Percentiles rank a stretch among this genome's conserved stretches.
phyloP scores from a whole-genome alignment of 2,888 invertebrate species.

The Chalcosyrphus nemorum region DNA sequence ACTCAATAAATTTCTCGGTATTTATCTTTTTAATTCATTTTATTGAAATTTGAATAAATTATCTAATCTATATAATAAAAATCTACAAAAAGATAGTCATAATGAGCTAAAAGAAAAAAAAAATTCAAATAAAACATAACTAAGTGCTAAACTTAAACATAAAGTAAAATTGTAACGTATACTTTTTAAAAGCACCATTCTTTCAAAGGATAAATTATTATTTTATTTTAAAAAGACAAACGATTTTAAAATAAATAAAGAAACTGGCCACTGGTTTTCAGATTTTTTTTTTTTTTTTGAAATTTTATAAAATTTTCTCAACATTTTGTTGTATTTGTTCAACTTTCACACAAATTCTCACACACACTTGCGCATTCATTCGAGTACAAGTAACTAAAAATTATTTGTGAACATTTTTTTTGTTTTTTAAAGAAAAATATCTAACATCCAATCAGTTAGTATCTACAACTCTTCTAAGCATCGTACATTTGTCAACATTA shows the following conservation, averaged over 20 bases:
- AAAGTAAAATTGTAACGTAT: constrained; percentile 76
- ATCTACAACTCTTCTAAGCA: constrained; percentile 93
- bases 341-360: constrained; percentile 39
- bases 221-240: constrained; percentile 23
- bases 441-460: constrained; percentile 6
- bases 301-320: constrained; percentile 35
- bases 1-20: too few species aligned
- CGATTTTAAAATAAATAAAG: constrained; percentile 33
- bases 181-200: constrained; percentile 79
- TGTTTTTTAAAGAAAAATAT: constrained; percentile 27
- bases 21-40: constrained; percentile 34
- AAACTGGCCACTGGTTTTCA: constrained; percentile 72
- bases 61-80: constrained; percentile 65
- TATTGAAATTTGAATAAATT: constrained; percentile 66
- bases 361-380: constrained; percentile 23
- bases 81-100: constrained; percentile 49
- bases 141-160: background rate
- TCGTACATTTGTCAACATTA: constrained; percentile 94
- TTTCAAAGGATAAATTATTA: constrained; percentile 66
- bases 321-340: background rate
- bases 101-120: constrained; percentile 38
- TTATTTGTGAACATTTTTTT: constrained; percentile 42
- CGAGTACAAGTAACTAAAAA: constrained; percentile 34
- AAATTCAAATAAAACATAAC: constrained; percentile 51
- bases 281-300: too few species aligned